Evolutionary conservation across 1,140 invertebrate species (phyloP).

Genomic region (Zaprionus vittiger): DNA sequence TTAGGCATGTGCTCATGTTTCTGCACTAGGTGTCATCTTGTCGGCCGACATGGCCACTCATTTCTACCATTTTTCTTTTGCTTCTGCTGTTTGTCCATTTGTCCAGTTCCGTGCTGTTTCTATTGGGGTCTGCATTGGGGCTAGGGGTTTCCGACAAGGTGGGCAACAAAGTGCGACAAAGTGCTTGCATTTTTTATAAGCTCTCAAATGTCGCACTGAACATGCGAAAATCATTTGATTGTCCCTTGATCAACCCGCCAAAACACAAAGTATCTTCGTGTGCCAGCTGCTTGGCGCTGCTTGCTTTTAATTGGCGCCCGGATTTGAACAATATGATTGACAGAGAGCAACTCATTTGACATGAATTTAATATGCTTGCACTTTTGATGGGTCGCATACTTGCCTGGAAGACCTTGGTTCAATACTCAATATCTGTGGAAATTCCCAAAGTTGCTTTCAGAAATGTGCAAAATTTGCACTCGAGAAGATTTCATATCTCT

Average conservation of each 20-base stretch:
- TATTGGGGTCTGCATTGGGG: conserved; percentile 15
- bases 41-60: conserved; percentile 48
- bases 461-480: conserved; percentile 76
- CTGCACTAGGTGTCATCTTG: conserved; percentile 78
- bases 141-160: conserved; percentile 21
- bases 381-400: conserved; percentile 38
- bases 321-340: conserved; percentile 72
- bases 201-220: conserved; percentile 56
- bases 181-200: conserved; percentile 62
- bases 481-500: conserved; percentile 44
- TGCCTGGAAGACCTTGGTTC: conserved; percentile 15
- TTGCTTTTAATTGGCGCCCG: conserved; percentile 54
- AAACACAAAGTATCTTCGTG: background rate
- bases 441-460: conserved; percentile 63
- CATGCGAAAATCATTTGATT: conserved; percentile 39
- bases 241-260: background rate
- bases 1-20: conserved; percentile 78
- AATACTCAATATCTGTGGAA: conserved; percentile 39
- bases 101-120: background rate
- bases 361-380: conserved; percentile 56
- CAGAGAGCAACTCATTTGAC: conserved; percentile 18
- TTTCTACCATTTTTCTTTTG: conserved; percentile 31
- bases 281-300: background rate
- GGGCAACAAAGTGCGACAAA: conserved; percentile 64
- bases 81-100: conserved; percentile 10